Base-by-base conservation (phyloP, 2,113 vertebrate genomes). In the Actenoides hombroni region DNA sequence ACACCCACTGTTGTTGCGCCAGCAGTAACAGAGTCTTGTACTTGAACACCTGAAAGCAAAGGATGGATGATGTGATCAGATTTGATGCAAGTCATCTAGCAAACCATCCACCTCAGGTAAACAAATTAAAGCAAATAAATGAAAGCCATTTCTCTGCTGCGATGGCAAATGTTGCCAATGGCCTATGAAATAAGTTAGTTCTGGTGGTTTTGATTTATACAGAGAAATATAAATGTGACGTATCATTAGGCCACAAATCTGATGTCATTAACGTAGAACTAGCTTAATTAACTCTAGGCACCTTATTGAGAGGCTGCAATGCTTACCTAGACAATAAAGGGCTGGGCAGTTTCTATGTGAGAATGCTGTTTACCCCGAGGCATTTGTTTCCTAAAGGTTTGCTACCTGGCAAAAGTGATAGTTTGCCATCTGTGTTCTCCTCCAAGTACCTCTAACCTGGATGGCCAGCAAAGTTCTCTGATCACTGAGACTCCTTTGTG, bases 171-270 rank as follows among this genome's bases (percentile, higher is more conserved):
- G 56, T 92, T 93, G 76, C 73, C 69, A 76, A 16, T 75, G 65
- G 90, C 77, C 53, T 92, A 86, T 85, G 86, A 93, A 92, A 80
- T 93, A 96, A 96, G 96, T 96, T 96, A 84, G 83, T 94, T 94
- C 83, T 92, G 40, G 73, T 94, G 83, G 17, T 51, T 96, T 93
- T 94, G 91, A 90, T 92, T 96, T 96, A 94, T 83, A 89, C 54
- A 94, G 80, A 84, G 69, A 93, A 83, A 91, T 73, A 93, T 14
- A 92, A 91, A 88, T 65, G 53, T 82, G 85, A 57, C 42, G 35
- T 63, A 84, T 75, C 93, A 90, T 92, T 93, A 93, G 35, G 49
- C 70, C 60, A 81, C 95, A 94, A 88, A 95, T 92, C 76, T 77
- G 73, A 81, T 86, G 92, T 93, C 39, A 90, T 95, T 96, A 95